Base-by-base conservation (phyloP, 2,797 vertebrate genomes). In the Aeoliscus strigatus region DNA sequence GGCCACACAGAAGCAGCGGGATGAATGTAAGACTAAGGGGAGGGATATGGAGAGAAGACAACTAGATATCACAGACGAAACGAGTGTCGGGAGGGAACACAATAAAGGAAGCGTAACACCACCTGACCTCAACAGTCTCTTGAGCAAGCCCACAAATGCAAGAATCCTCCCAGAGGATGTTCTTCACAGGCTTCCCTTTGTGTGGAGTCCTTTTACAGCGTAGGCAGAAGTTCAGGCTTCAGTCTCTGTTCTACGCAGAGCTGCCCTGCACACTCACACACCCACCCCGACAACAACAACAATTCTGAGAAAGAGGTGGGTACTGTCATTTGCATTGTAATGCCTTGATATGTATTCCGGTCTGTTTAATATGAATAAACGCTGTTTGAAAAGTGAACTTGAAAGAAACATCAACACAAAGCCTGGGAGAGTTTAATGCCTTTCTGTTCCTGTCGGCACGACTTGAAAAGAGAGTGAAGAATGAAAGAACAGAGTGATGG, bases 401-500 rank as follows among this genome's bases (percentile, higher is more conserved):
- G 84, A 88, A 87, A 85, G 82, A 71, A 82, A 81, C 64, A 71
- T 53, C 75, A 86, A 87, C 83, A 86, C 65, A 54, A 54, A 57
- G 65, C 56, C 73, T 75, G 81, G 77, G 77, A 82, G 79, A 76
- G 46, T 73, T 64, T 21, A 39, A 70, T 60, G 69, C 44, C 46
- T 51, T 51, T 73, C 66, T 70, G 66, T 84, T 83, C 74, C 78
- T 79, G 73, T 77, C 77, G 51, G 68, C 89, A 88, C 59, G 66
- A 88, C 90, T 91, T 91, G 81, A 84, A 80, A 83, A 75, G 77
- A 36, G 51, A n/a, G n/a, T n/a, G n/a, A n/a, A n/a, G n/a, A n/a
- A n/a, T 18, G 51, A 74, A 54, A 54, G 55, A 50, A 40, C 32
- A 30, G 42, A 63, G 55, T 46, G 51, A 50, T 39, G 52, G 60